Base-by-base conservation (phyloP, 2,888 invertebrate genomes). In the Xanthorhoe designata region DNA sequence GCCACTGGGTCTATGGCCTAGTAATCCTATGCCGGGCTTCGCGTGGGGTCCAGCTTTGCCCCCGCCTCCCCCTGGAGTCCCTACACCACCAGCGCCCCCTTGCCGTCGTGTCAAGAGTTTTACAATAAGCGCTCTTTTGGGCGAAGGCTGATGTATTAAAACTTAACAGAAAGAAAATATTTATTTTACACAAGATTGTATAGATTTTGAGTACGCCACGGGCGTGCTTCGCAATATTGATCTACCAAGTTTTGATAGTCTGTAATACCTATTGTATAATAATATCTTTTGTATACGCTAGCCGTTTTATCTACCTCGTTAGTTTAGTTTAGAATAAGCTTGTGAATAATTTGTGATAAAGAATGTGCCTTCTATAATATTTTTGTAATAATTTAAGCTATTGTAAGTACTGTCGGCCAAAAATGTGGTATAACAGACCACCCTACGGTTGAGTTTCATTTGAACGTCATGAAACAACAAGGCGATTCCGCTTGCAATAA, bases 71-170 rank as follows among this genome's bases (percentile, higher is more conserved):
- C 79, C 82, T 1, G 77, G 78, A 35, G 74, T 74, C 6, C 83
- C 86, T 29, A 72, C 85, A 58, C 78, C 87, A 13, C 86, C 87
- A 13, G 82, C 84, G 17, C 88, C 90, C 8, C 91, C 89, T n/a
- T 90, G 90, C 76, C 83, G 92, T 70, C 82, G 90, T 35, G 69
- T 92, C 53, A 91, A 94, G 73, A 91, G 91, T 68, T 94, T 94
- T 76, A 94, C 93, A 5, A 94, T 94, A 74, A 91, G 94, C 72
- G 93, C 94, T 1, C 78, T 94, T 0, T 86, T 94, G 19, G 94
- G 94, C 7, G 93, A 94, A 84, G 92, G 93, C 69, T 94, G 89
- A 83, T 52, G 19, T 15, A 32, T 24, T 9, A 55, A 18, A 15
- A 53, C 10, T 7, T 1, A 32, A 5, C 10, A 24, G 10, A 58